Base-by-base conservation (phyloP, 2,888 invertebrate genomes). In the Andrena bicolor region DNA sequence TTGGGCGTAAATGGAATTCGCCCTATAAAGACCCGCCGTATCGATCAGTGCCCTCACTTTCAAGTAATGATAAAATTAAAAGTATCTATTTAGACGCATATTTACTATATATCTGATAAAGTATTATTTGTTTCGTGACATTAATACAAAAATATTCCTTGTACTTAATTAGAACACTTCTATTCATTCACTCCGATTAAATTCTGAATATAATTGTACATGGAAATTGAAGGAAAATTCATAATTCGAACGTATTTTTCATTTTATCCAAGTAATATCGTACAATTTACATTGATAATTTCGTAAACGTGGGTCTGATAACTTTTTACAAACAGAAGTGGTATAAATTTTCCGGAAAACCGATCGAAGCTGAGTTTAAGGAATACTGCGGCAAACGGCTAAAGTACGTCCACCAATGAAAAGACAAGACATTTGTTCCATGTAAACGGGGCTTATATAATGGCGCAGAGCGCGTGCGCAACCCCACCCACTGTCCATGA, bases 401-500 rank as follows among this genome's bases (percentile, higher is more conserved):
- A 20, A 3, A 30, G 3, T 32, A 2, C 13, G 13, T 35, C 16
- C 5, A 63, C 77, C 81, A 81, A 81, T 81, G 28, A 51, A 56
- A 64, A 63, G 5, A 32, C 13, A n/a, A 1, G 20, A 3, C 56
- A 30, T 16, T 41, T 48, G 3, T 26, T 60, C 75, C 74, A 68
- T 82, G 74, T 16, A 71, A 78, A 82, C 58, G 53, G 6, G 2
- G 16, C 66, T 63, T 71, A 6, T 20, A 7, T 1, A 26, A 4
- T 13, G 28, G 2, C 41, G 5, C 8, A 48, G 13, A 0, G 72
- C 88, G 84, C 88, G 83, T 70, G 85, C 86, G 88, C 87, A 92
- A 91, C 90, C 88, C 89, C 91, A 92, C 91, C 90, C 90, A 90
- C 88, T 72, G 80, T 69, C 86, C 91, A 87, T 93, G 93, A 93